A percentile compares a stretch with the other conserved stretches of the same genome.
These are phyloP conservation scores for Grammomys surdaster DNA, from an alignment of 2,113 vertebrate species.

Conservation along the genomic window DNA sequence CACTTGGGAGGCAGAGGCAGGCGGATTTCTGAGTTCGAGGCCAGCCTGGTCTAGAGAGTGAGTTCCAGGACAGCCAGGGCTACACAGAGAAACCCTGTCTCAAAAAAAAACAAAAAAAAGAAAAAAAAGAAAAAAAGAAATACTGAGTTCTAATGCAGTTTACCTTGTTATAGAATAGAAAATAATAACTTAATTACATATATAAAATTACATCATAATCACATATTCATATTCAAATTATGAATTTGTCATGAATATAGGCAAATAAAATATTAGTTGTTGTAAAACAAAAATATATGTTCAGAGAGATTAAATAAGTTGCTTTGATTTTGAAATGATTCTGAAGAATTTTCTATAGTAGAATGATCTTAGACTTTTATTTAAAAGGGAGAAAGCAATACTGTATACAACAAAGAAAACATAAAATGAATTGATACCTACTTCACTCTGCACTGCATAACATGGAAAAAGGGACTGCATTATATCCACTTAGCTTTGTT, in stretches of 20 bases:
- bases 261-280: neutral
- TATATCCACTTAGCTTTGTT: neutral
- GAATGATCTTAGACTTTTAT: neutral
- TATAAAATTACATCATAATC: neutral
- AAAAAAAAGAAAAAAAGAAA: neutral
- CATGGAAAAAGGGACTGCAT: neutral
- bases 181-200: neutral
- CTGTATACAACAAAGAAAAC: neutral
- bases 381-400: neutral
- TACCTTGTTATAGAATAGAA: neutral
- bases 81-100: too few relatives aligned
- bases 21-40: too few relatives aligned
- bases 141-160: neutral
- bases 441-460: neutral
- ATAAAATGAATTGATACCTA: neutral
- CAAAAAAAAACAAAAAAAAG: too few relatives aligned
- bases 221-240: neutral
- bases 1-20: too few relatives aligned
- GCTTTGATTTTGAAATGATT: neutral
- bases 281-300: neutral
- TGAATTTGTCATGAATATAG: neutral
- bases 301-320: neutral
- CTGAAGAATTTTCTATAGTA: neutral
- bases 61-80: too few relatives aligned
- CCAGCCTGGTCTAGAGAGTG: too few relatives aligned